Base-by-base conservation (phyloP, 2,113 vertebrate species). In the Ageneiosus marmoratus region DNA sequence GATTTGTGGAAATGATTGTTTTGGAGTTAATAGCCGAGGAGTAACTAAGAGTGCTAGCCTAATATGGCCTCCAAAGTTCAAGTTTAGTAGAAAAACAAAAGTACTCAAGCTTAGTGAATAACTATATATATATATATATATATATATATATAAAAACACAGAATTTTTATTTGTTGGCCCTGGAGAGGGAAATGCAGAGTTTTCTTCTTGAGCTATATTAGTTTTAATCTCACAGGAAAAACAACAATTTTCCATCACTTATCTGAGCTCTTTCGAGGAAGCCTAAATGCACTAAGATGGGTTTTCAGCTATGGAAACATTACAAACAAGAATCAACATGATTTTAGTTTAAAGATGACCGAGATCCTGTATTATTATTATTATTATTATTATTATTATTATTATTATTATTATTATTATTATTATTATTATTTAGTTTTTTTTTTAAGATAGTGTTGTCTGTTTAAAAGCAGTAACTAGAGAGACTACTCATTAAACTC, bases 181-280 rank as follows among this genome's bases (percentile, higher is more conserved):
- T 44, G 37, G 37, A 41, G 37, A 41, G 37, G 18, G 29, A 18
- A 3, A 62, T 75, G 4, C 34, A 41, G 22, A 58, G 12, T n/a
- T 80, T 77, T 62, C n/a, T 58, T 60, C 44, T 50, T n/a, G 20
- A 82, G 34, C 3, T 29, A 7, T 74, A n/a, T n/a, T 44, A 27
- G 37, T 72, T 73, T 84, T 82, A n/a, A 70, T 6, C 27, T 51
- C 44, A 50, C 32, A 22, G 56, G 32, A 29, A 51, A 32, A 53
- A 44, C 63, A 73, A 46, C 18, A 44, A 55, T 72, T 86, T 84
- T 82, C 79, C 51, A 7, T 76, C 76, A 62, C 62, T 76, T 62
- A 46, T 44, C 55, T 5, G 10, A 0, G 37, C 20, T 46, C 37
- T 24, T 70, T 22, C 37, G 22, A 5, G 24, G 65, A 41, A 11